phyloP scores from a whole-genome alignment of 2,113 vertebrate species.

The Rhineura floridana region DNA sequence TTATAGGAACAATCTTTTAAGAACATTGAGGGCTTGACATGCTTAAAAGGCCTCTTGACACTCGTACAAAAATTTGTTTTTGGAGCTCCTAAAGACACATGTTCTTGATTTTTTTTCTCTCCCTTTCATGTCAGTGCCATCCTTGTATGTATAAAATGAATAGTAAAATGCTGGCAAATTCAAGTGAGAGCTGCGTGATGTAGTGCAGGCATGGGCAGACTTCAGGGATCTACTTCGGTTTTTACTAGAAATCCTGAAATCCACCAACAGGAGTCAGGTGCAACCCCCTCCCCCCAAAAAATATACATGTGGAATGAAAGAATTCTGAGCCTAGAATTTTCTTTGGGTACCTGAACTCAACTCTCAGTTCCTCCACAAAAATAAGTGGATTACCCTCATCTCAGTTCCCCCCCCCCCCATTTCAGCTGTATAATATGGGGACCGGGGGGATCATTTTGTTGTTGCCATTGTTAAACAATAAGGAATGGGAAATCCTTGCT shows the following conservation, averaged over 20 bases:
- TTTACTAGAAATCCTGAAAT: background rate
- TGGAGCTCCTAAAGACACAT: background rate
- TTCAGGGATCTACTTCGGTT: background rate
- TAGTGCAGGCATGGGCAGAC: background rate
- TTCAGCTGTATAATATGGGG: too few species aligned
- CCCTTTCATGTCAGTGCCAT: slow-evolving; percentile 22
- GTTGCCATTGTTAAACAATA: too few species aligned
- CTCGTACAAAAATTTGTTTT: background rate
- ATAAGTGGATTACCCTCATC: too few species aligned
- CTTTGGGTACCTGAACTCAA: too few species aligned
- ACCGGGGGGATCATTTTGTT: too few species aligned
- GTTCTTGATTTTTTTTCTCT: slow-evolving; percentile 15
- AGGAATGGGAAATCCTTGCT: too few species aligned
- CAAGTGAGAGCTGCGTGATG: background rate
- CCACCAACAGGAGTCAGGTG: background rate
- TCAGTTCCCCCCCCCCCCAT: too few species aligned
- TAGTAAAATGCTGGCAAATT: slow-evolving; percentile 5
- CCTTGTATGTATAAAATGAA: slow-evolving; percentile 32
- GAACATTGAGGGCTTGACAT: background rate
- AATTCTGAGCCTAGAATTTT: too few species aligned
- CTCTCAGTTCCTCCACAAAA: too few species aligned
- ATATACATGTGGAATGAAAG: too few species aligned
- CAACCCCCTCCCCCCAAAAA: too few species aligned
- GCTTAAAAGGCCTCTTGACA: background rate
- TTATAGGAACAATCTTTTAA: background rate